Evolutionary conservation across 2,113 vertebrate species (phyloP).

Genomic region (Misgurnus mizolepis): DNA sequence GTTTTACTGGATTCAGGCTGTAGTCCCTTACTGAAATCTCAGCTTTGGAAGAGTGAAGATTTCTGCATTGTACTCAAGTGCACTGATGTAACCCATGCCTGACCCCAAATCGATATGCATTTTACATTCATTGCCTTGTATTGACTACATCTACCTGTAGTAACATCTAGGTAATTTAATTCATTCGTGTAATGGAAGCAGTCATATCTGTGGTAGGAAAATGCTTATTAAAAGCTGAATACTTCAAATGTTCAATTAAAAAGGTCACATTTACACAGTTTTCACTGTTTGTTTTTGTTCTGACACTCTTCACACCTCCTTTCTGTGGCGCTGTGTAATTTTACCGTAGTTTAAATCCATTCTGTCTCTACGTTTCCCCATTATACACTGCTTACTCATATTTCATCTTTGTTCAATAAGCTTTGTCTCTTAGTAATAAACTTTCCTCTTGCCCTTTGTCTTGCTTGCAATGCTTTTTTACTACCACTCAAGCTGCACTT

Average conservation of each 20-base stretch:
- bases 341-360: not conserved
- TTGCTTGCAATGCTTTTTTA: constrained; percentile 49
- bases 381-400: not conserved
- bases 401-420: not conserved
- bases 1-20: too few species aligned
- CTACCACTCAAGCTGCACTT: constrained; percentile 1
- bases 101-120: constrained; percentile 50
- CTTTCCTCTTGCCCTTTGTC: constrained; percentile 5
- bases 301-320: constrained; percentile 2
- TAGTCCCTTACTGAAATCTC: too few species aligned
- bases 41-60: not conserved
- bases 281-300: not conserved
- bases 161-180: not conserved
- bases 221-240: not conserved
- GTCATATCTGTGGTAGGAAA: not conserved
- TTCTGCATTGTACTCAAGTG: not conserved
- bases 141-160: not conserved
- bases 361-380: not conserved
- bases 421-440: not conserved
- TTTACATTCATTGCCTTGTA: constrained; percentile 5
- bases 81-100: constrained; percentile 30
- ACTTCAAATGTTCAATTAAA: too few species aligned
- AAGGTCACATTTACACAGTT: too few species aligned
- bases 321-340: not conserved
- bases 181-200: not conserved